Conservation (phyloP, 2,888 invertebrate species). For the Torymus aiolomorphi region DNA sequence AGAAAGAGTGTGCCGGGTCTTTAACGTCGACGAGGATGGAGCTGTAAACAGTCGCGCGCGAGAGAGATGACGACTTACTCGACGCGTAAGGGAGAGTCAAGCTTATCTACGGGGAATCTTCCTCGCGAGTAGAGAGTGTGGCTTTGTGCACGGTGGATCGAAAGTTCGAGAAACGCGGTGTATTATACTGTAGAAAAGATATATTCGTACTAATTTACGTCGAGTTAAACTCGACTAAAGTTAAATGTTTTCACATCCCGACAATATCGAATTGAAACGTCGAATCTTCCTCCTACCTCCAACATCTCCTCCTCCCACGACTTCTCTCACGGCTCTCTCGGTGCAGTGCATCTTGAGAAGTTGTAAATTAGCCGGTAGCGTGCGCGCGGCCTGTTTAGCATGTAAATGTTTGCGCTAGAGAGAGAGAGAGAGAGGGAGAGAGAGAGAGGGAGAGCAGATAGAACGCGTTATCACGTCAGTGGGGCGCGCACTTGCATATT, state of each 20-base stretch:
- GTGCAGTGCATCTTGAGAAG: conserved; percentile 58
- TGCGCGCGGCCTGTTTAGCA: conserved; percentile 65
- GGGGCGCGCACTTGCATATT: conserved; percentile 5
- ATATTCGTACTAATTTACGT: too few species aligned
- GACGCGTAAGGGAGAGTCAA: neutral
- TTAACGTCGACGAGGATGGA: neutral
- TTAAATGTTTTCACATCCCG: too few species aligned
- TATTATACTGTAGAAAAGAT: too few species aligned
- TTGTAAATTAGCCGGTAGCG: conserved; percentile 70
- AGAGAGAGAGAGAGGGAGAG: conserved; percentile 54
- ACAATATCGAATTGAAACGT: too few species aligned
- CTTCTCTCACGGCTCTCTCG: too few species aligned
- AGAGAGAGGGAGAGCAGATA: too few species aligned
- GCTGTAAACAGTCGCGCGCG: conserved; percentile 34
- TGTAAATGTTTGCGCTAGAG: conserved; percentile 70
- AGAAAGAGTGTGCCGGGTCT: neutral
- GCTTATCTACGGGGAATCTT: conserved; percentile 42
- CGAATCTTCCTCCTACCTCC: too few species aligned
- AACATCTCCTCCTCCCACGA: too few species aligned
- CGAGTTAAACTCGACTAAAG: too few species aligned
- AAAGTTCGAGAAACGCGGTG: too few species aligned
- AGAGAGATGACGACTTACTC: conserved; percentile 34
- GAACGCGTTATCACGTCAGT: conserved; percentile 61
- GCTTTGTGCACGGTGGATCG: too few species aligned
- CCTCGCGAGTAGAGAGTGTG: too few species aligned